phyloP scores from a whole-genome alignment of 2,113 vertebrate genomes.

The Hydrolagus affinis region DNA sequence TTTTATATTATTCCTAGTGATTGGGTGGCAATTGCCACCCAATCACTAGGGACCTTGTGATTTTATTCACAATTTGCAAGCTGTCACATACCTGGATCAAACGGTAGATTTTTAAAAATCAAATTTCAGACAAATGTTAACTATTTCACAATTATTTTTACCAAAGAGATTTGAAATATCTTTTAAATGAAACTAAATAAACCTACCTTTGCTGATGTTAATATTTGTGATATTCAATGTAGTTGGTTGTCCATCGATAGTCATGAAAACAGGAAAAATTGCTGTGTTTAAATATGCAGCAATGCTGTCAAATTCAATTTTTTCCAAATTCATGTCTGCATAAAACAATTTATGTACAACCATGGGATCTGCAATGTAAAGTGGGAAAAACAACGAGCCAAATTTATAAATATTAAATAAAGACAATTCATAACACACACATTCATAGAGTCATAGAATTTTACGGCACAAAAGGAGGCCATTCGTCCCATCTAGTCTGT shows the following conservation, averaged over 20 bases:
- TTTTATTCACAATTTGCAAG: too few species aligned
- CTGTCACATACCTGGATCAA: too few species aligned
- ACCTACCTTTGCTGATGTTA: background rate
- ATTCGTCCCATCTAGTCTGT: too few species aligned
- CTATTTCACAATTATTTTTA: too few species aligned
- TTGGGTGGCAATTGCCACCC: too few species aligned
- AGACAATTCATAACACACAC: too few species aligned
- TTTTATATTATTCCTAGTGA: too few species aligned
- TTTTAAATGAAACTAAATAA: background rate
- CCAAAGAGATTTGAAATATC: background rate
- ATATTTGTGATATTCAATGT: background rate
- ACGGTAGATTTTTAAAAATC: too few species aligned
- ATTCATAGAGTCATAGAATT: too few species aligned
- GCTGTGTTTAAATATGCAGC: background rate
- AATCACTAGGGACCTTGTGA: too few species aligned
- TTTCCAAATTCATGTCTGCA: conserved; percentile 15
- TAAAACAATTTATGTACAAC: background rate
- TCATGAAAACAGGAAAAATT: background rate
- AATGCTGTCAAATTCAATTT: background rate
- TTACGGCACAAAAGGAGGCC: too few species aligned
- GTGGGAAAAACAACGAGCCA: background rate
- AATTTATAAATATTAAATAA: background rate
- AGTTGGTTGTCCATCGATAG: background rate
- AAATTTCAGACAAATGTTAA: too few species aligned
- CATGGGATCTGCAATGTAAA: background rate